Evolutionary conservation across 2,797 vertebrate genomes (phyloP).

Genomic region (Luscinia luscinia): DNA sequence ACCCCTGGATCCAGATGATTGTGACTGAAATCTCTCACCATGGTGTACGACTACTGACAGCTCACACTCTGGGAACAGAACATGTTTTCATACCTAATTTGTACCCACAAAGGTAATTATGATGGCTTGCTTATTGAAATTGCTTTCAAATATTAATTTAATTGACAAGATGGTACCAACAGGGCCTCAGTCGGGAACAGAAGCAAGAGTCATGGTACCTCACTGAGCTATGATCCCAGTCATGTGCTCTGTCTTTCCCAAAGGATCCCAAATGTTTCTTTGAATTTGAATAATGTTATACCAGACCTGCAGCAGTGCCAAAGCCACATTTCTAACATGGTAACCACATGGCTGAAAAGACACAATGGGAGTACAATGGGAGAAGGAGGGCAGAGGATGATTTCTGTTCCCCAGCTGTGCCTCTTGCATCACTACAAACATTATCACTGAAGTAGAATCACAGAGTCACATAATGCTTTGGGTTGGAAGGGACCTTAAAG

Average conservation of each 20-base stretch:
- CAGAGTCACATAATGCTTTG: background rate
- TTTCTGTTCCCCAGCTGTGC: background rate
- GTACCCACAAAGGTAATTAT: background rate
- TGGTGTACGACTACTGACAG: background rate
- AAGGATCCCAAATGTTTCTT: background rate
- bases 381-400: background rate
- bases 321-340: background rate
- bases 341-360: background rate
- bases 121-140: background rate
- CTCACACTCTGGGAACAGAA: background rate
- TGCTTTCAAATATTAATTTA: background rate
- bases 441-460: background rate
- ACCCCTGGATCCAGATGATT: background rate
- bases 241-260: fast-evolving
- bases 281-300: background rate
- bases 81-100: background rate
- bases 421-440: background rate
- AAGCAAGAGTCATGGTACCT: background rate
- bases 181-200: background rate
- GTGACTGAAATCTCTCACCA: background rate
- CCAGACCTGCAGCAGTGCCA: background rate
- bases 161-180: background rate
- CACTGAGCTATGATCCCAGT: background rate
- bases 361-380: background rate
- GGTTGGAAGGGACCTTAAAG: background rate